Conservation (phyloP, 2,113 vertebrate species). For the Ctenomys sociabilis region DNA sequence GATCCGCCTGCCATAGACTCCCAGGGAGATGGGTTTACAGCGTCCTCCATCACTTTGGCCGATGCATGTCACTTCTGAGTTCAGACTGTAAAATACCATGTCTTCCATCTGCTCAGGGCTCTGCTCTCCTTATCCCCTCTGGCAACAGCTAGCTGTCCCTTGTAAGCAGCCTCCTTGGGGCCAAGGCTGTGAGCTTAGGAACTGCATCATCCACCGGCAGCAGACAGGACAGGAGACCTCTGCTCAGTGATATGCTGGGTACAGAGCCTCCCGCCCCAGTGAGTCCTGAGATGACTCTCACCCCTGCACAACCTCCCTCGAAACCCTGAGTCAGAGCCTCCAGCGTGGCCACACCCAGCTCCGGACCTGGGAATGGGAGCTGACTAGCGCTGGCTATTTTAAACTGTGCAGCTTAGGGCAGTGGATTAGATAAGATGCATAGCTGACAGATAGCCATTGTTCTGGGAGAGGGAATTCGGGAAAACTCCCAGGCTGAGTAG, state of each 20-base stretch:
- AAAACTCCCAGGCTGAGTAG: neutral
- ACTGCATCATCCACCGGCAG: neutral
- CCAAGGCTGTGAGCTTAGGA: neutral
- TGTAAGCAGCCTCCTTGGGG: neutral
- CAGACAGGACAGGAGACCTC: neutral
- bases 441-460: neutral
- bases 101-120: neutral
- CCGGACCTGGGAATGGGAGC: neutral
- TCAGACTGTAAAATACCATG: neutral
- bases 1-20: neutral
- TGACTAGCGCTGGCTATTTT: neutral
- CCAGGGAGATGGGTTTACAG: neutral
- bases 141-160: neutral
- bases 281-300: neutral
- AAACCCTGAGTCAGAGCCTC: neutral
- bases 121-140: neutral
- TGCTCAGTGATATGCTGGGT: no score
- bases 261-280: neutral
- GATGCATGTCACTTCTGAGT: neutral
- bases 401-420: neutral
- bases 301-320: neutral
- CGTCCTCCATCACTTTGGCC: neutral
- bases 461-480: neutral
- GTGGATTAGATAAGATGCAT: neutral
- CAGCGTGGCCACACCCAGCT: neutral